Evolutionary conservation across 2,888 invertebrate genomes (phyloP), one percentile per base, ranked within the genome.

Genomic region (Toxonevra muliebris): DNA sequence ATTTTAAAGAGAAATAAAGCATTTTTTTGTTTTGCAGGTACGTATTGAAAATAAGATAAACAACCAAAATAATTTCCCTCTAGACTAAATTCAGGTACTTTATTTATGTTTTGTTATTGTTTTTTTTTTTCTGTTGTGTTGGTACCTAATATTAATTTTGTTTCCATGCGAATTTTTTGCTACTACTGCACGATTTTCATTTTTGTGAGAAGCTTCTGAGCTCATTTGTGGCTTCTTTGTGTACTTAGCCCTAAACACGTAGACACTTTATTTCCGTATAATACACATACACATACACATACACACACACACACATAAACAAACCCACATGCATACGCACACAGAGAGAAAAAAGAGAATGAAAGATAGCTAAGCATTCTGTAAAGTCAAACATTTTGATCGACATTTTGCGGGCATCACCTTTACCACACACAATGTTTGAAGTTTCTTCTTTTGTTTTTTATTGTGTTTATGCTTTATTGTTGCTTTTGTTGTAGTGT

Each of bases 351-450:
- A 30, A 7, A 30, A 7, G 30, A 30, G 30, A 30, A 30, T 30
- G 30, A 30, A 30, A 2, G 30, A 30, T 30, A 30, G 30, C 30
- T 30, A 4, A 30, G 7, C 30, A 30, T 30, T 7, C 30, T 30
- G 2, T 7, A 2, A 50, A 61, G 53, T 41, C 17, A 43, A 66
- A 61, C 66, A 66, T 61, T 66, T 66, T 66, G 65, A 65, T 66
- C 52, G 60, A 43, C 61, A 62, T 69, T 58, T 43, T 63, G 42
- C 59, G 62, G 66, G 64, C 64, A 66, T 64, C 66, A 69, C 52
- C 66, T 66, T 8, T 17, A 45, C 69, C 64, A 42, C 62, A 67
- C 41, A 15, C 41, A 52, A 57, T 64, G n/a, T 61, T 61, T 11
- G 20, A 15, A 19, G 30, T 13, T 41, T 53, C 15, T 63, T 13